Percentiles rank a stretch among this genome's conserved stretches.
Evolutionary conservation across 2,888 invertebrate genomes (phyloP).

Genomic region (Melanotus villosus): DNA sequence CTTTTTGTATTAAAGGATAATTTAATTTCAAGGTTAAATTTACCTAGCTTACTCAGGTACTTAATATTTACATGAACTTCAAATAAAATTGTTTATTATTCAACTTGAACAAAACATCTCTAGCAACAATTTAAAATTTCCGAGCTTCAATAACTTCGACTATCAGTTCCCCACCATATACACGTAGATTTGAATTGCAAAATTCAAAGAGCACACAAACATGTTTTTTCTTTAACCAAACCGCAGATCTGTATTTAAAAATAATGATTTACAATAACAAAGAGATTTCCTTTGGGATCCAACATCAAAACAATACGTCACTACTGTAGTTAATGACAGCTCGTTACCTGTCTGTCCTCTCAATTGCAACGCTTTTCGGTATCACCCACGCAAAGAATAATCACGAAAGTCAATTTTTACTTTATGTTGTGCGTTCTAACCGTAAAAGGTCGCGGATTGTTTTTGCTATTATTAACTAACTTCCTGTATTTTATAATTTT

Average conservation of each 20-base stretch:
- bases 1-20: no score
- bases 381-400: conserved; percentile 9
- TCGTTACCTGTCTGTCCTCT: neutral
- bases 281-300: conserved; percentile 3
- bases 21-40: no score
- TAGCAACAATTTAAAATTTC: no score
- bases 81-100: no score
- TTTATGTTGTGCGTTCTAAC: neutral
- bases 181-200: neutral
- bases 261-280: conserved; percentile 1
- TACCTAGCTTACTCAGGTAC: no score
- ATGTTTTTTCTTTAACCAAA: neutral
- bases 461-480: neutral
- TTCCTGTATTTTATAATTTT: conserved; percentile 1
- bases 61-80: no score
- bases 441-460: neutral
- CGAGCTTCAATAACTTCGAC: no score
- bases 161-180: no score
- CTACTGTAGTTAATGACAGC: neutral
- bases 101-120: no score
- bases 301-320: conserved; percentile 1
- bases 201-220: neutral
- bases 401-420: conserved; percentile 4
- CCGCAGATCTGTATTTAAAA: neutral
- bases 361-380: conserved; percentile 6